phyloP scores from a whole-genome alignment of 1,140 invertebrate genomes.

The Pseudomyrmex flavicornis region DNA sequence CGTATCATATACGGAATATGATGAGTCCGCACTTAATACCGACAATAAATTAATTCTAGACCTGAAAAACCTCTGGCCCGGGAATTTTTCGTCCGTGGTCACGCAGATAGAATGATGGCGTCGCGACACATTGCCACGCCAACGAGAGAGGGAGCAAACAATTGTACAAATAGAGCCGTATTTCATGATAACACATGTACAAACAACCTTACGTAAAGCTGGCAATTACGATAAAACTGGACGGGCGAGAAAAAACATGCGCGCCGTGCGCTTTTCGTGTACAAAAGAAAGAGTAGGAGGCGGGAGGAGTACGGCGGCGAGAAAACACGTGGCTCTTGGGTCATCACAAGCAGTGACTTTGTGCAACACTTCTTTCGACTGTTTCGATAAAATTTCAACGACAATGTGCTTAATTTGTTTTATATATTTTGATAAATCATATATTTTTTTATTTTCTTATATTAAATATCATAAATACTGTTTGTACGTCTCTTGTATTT shows the following conservation, averaged over 20 bases:
- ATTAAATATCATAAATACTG: no score
- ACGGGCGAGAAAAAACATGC: constrained; percentile 75
- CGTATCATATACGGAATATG: background rate
- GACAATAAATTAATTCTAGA: constrained; percentile 70
- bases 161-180: constrained; percentile 83
- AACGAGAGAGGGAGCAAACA: constrained; percentile 80
- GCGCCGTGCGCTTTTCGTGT: constrained; percentile 62
- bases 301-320: constrained; percentile 13
- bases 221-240: constrained; percentile 83
- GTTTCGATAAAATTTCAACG: constrained; percentile 12
- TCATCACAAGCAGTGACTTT: constrained; percentile 55
- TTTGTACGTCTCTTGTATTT: background rate
- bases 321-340: constrained; percentile 65
- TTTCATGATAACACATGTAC: constrained; percentile 84
- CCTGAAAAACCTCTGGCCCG: constrained; percentile 67
- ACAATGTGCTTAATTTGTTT: background rate
- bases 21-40: constrained; percentile 19
- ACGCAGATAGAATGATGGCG: constrained; percentile 72
- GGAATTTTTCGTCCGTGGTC: constrained; percentile 79
- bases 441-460: no score
- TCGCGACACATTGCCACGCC: constrained; percentile 51
- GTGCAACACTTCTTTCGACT: background rate
- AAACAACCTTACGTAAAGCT: constrained; percentile 84
- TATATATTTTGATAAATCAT: background rate
- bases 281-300: constrained; percentile 4